Evolutionary conservation across 2,888 invertebrate species (phyloP).

Genomic region (Nycteola revayana): DNA sequence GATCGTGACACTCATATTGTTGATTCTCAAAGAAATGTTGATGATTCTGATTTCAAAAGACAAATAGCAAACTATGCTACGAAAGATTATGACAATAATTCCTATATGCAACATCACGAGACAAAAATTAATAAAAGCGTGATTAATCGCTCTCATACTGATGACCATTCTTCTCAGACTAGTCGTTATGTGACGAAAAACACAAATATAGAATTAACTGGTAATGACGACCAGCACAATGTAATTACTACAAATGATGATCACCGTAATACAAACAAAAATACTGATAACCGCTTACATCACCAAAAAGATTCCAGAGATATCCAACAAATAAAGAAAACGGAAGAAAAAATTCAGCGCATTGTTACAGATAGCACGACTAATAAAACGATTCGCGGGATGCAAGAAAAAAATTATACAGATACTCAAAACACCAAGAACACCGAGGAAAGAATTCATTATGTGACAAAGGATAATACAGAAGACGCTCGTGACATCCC

Average conservation of each 20-base stretch:
- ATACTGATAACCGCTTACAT: conserved; percentile 27
- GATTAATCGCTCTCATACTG: conserved; percentile 27
- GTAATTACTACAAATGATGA: conserved; percentile 9
- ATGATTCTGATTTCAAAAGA: conserved; percentile 56
- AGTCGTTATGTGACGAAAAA: conserved; percentile 26
- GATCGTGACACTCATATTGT: conserved; percentile 51
- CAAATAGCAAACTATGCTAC: conserved; percentile 36
- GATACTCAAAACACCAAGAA: background rate
- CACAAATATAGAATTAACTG: conserved; percentile 29
- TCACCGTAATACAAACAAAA: conserved; percentile 29
- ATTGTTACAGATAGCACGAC: background rate
- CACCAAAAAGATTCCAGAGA: conserved; percentile 36
- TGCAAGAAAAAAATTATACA: background rate
- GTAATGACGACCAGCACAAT: conserved; percentile 8
- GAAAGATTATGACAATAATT: conserved; percentile 31
- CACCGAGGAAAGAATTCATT: background rate
- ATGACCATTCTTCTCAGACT: conserved; percentile 27
- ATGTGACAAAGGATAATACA: background rate
- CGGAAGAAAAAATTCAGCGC: background rate
- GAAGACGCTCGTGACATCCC: too few species aligned
- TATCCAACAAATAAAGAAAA: conserved; percentile 24
- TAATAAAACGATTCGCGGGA: background rate
- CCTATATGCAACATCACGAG: conserved; percentile 28
- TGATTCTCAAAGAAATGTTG: conserved; percentile 60
- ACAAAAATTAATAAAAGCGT: conserved; percentile 26